Evolutionary conservation across 2,888 invertebrate genomes (phyloP).

Genomic region (Pyrgus malvae): DNA sequence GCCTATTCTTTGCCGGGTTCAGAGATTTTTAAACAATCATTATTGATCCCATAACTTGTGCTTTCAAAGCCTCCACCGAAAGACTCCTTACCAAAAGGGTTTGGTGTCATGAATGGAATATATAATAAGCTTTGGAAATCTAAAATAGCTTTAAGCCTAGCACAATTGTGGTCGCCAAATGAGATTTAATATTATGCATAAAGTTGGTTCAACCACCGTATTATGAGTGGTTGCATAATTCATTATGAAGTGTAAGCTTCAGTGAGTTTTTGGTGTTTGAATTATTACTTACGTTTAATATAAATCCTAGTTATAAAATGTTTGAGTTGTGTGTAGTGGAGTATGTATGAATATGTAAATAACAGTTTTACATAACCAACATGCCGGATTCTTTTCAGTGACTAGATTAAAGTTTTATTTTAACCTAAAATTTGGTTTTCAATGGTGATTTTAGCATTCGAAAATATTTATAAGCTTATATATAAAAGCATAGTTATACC

Average conservation of each 20-base stretch:
- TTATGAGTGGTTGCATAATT: conserved; percentile 25
- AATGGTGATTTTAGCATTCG: no score
- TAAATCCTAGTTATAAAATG: conserved; percentile 5
- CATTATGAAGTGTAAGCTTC: conserved; percentile 22
- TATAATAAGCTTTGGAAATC: conserved; percentile 20
- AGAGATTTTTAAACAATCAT: background rate
- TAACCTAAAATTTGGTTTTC: no score
- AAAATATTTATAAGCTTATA: no score
- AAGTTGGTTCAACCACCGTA: conserved; percentile 19
- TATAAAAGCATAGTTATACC: no score
- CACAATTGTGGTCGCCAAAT: conserved; percentile 26
- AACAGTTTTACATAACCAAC: no score
- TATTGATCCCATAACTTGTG: background rate
- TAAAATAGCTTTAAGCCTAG: conserved; percentile 25
- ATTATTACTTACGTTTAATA: conserved; percentile 13
- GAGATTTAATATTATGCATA: conserved; percentile 27
- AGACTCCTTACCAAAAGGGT: conserved; percentile 3
- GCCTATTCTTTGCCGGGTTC: background rate
- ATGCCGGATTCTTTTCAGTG: no score
- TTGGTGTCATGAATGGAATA: conserved; percentile 18
- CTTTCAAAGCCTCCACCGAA: background rate
- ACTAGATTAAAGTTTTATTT: no score
- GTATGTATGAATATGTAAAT: no score
- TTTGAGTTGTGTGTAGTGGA: background rate
- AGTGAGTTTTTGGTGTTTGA: conserved; percentile 15